phyloP scores from a whole-genome alignment of 2,113 vertebrate species.

The Ciconia boyciana region DNA sequence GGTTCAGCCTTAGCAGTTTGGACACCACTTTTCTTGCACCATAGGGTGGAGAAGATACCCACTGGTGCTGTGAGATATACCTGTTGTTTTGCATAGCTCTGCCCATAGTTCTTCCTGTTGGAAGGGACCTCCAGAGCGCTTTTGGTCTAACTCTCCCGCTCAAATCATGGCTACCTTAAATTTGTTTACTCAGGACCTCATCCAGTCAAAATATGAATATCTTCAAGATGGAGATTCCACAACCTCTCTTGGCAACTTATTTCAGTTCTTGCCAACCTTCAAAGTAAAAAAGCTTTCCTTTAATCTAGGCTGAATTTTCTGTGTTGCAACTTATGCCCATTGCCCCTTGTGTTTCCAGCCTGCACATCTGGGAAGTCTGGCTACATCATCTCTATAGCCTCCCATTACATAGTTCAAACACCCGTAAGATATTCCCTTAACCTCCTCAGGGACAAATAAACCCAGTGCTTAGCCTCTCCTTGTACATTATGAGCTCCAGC shows the following conservation, averaged over 20 bases:
- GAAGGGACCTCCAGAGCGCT: background rate
- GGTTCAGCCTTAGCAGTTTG: background rate
- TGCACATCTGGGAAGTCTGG: background rate
- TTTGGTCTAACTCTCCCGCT: background rate
- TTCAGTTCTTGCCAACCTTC: background rate
- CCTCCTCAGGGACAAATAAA: background rate
- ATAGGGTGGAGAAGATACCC: background rate
- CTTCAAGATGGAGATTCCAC: background rate
- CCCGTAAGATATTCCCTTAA: background rate
- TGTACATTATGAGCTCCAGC: background rate
- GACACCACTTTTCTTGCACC: background rate
- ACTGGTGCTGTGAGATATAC: background rate
- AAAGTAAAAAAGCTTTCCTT: background rate
- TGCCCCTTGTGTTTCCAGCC: background rate
- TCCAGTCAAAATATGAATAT: background rate
- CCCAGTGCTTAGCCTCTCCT: background rate
- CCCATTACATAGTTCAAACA: background rate
- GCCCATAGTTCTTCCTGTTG: background rate
- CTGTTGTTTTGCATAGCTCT: background rate
- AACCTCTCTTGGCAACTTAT: background rate
- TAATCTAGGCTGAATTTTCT: background rate
- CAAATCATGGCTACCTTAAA: background rate
- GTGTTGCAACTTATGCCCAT: background rate
- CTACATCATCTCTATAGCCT: background rate
- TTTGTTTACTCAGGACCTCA: background rate